phyloP scores from a whole-genome alignment of 2,888 invertebrate genomes.

The Sabellastarte sp. region DNA sequence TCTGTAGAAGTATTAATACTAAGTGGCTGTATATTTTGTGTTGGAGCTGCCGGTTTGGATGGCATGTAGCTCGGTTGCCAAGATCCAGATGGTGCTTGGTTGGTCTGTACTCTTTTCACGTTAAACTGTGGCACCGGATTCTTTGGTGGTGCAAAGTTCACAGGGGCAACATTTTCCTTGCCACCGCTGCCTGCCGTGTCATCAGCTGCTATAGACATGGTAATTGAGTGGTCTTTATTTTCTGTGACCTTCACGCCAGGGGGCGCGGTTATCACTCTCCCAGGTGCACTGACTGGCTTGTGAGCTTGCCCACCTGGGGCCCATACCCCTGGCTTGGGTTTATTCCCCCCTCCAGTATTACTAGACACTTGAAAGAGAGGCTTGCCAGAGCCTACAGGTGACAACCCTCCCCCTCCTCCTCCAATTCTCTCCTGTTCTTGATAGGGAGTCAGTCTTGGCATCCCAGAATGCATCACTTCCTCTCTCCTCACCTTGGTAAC shows the following conservation, averaged over 20 bases:
- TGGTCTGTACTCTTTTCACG: too few species aligned
- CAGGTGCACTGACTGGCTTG: not conserved
- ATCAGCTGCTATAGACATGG: not conserved
- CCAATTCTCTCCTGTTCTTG: not conserved
- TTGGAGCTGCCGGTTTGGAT: not conserved
- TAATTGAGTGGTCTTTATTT: not conserved
- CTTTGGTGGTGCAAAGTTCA: not conserved
- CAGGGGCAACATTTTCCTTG: not conserved
- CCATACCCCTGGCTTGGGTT: not conserved
- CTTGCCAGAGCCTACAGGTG: not conserved
- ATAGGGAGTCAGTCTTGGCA: not conserved
- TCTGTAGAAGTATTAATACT: too few species aligned
- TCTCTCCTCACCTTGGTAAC: slow-evolving; percentile 14
- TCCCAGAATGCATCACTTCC: not conserved
- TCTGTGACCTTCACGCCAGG: not conserved
- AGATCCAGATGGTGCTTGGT: too few species aligned
- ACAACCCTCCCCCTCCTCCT: too few species aligned
- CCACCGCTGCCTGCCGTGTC: too few species aligned
- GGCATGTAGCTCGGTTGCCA: not conserved
- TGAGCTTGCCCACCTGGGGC: not conserved
- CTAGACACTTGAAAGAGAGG: not conserved
- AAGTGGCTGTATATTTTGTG: too few species aligned
- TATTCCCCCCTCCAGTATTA: too few species aligned
- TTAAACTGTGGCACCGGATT: not conserved
- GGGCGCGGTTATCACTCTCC: too few species aligned